phyloP scores from a whole-genome alignment of 2,113 vertebrate genomes.

The Aldabrachelys gigantea region DNA sequence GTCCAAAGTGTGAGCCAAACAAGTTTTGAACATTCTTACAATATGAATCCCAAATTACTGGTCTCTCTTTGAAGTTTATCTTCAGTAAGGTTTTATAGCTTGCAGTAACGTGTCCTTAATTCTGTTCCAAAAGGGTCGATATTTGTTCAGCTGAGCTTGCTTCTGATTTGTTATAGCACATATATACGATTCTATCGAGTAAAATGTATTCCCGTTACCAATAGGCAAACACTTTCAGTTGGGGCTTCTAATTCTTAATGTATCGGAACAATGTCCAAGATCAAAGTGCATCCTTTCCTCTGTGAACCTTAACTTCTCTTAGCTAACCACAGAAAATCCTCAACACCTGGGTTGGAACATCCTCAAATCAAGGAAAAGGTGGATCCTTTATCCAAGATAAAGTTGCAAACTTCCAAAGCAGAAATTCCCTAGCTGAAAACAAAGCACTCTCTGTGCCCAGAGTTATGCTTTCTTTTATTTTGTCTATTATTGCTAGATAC shows the following conservation, averaged over 20 bases:
- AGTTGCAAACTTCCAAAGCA: not conserved
- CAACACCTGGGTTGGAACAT: not conserved
- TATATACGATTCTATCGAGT: not conserved
- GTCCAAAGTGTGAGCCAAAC: not conserved
- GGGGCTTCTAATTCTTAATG: not conserved
- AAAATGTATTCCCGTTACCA: not conserved
- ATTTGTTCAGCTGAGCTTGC: accelerated
- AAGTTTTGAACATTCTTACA: accelerated
- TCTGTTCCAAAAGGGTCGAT: accelerated
- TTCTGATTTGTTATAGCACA: not conserved
- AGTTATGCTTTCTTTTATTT: not conserved
- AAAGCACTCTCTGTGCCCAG: not conserved
- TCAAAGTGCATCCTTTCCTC: not conserved
- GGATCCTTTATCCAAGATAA: not conserved
- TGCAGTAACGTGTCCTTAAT: not conserved
- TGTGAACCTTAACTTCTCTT: not conserved
- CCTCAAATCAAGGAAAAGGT: not conserved
- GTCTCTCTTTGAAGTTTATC: accelerated
- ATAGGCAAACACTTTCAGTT: not conserved
- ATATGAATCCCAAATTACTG: not conserved
- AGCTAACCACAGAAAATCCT: not conserved
- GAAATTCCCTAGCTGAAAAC: not conserved
- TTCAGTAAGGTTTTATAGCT: not conserved
- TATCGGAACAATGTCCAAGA: not conserved
- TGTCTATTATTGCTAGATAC: not conserved